Conservation (phyloP, 2,797 vertebrate genomes). For the Thalassophryne amazonica region DNA sequence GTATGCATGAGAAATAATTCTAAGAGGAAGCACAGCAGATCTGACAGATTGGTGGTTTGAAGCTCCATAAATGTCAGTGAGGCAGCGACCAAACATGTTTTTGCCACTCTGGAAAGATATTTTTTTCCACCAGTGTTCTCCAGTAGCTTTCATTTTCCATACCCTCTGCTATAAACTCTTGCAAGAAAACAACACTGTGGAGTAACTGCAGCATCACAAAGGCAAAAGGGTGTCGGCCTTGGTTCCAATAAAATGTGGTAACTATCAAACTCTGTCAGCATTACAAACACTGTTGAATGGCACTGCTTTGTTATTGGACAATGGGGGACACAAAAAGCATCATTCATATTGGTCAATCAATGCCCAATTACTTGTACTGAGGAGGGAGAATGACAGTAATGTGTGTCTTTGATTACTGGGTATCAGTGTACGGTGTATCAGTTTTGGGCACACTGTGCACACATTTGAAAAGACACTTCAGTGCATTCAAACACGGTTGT, state of each 20-base stretch:
- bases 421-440: too few species aligned
- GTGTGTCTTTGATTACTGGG: too few species aligned
- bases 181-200: slow-evolving; percentile 4
- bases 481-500: too few species aligned
- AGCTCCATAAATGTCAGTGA: not conserved
- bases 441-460: too few species aligned
- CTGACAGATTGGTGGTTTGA: too few species aligned
- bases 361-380: not conserved
- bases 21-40: not conserved
- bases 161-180: slow-evolving; percentile 19
- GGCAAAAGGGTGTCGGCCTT: slow-evolving; percentile 5
- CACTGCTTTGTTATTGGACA: not conserved
- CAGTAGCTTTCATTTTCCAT: slow-evolving; percentile 11
- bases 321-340: not conserved
- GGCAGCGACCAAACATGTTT: not conserved
- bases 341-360: not conserved
- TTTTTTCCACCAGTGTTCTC: slow-evolving; percentile 1
- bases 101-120: slow-evolving; percentile 9
- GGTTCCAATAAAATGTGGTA: slow-evolving; percentile 11
- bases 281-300: slow-evolving; percentile 17
- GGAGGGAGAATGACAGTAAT: too few species aligned
- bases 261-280: slow-evolving; percentile 12
- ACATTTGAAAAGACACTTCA: too few species aligned
- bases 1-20: not conserved
- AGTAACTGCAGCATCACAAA: slow-evolving; percentile 10